These are phyloP conservation scores for Montipora cactus DNA, from an alignment of 64 coral and sea anemone genomes.

Conservation along the genomic window DNA sequence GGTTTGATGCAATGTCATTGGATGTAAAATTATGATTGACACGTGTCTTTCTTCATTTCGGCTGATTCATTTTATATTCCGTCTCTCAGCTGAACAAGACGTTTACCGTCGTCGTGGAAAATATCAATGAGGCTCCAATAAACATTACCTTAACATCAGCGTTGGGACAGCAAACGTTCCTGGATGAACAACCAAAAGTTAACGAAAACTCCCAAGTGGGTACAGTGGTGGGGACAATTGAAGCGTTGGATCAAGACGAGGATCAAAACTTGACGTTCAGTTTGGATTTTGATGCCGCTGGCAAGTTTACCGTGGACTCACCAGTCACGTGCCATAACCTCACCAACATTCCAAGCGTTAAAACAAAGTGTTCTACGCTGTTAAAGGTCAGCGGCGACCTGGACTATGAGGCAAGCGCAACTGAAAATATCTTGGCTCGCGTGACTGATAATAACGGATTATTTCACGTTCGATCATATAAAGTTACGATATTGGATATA, in stretches of 20 bases:
- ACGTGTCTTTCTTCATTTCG: not conserved
- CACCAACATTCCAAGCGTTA: slow-evolving; percentile 57
- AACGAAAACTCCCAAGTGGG: slow-evolving; percentile 78
- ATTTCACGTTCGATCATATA: slow-evolving; percentile 52
- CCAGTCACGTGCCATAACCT: slow-evolving; percentile 64
- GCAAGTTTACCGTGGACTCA: slow-evolving; percentile 61
- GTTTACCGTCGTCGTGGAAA: slow-evolving; percentile 78
- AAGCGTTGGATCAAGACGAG: slow-evolving; percentile 88
- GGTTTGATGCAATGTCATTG: too few relatives aligned
- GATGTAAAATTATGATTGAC: not conserved
- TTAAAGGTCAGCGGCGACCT: slow-evolving; percentile 63
- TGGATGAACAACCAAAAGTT: slow-evolving; percentile 57
- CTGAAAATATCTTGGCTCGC: slow-evolving; percentile 55
- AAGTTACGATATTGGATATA: slow-evolving; percentile 66
- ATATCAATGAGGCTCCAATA: slow-evolving; percentile 87
- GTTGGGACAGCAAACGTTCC: slow-evolving; percentile 74
- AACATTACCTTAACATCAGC: slow-evolving; percentile 76
- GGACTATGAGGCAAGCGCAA: slow-evolving; percentile 64
- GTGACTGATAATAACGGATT: slow-evolving; percentile 70
- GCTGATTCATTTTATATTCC: not conserved
- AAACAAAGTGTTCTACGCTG: slow-evolving; percentile 40
- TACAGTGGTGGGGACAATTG: slow-evolving; percentile 77
- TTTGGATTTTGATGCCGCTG: slow-evolving; percentile 74
- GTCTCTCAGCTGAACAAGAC: slow-evolving; percentile 70
- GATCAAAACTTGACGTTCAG: slow-evolving; percentile 70